These are phyloP conservation scores for Drosophila ustulata DNA, from an alignment of 2,888 invertebrate species.

Conservation along the genomic window DNA sequence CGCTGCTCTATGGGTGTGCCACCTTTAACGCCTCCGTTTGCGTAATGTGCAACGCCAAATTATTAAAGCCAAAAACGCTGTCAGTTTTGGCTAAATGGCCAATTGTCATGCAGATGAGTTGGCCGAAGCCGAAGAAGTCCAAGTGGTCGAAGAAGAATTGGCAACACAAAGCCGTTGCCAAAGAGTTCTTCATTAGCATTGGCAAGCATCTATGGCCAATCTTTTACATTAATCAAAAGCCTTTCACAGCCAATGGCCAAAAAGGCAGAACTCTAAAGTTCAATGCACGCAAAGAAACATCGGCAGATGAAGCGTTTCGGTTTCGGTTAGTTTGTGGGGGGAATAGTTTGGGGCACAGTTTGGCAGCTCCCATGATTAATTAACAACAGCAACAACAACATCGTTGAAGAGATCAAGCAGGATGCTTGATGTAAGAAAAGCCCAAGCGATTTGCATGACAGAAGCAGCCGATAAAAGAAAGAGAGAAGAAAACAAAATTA, in stretches of 20 bases:
- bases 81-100: constrained; percentile 9
- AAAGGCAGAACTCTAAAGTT: constrained; percentile 50
- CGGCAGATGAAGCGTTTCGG: constrained; percentile 9
- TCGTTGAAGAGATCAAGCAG: constrained; percentile 48
- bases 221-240: constrained; percentile 57
- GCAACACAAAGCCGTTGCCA: constrained; percentile 15
- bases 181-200: constrained; percentile 50
- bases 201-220: constrained; percentile 29
- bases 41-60: constrained; percentile 51
- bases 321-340: background rate
- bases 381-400: constrained; percentile 1
- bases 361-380: constrained; percentile 39
- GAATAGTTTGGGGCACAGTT: constrained; percentile 7
- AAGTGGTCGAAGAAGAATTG: constrained; percentile 4
- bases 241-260: constrained; percentile 54
- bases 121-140: constrained; percentile 6
- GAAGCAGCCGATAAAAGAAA: constrained; percentile 25
- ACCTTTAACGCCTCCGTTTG: constrained; percentile 36
- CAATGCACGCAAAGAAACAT: constrained; percentile 53
- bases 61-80: constrained; percentile 10
- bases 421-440: constrained; percentile 58
- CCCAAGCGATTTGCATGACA: constrained; percentile 67
- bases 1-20: constrained; percentile 26
- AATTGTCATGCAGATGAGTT: constrained; percentile 74
- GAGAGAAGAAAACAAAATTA: constrained; percentile 32